Evolutionary conservation across 2,888 invertebrate species (phyloP).

Genomic region (Andrena trimmerana): DNA sequence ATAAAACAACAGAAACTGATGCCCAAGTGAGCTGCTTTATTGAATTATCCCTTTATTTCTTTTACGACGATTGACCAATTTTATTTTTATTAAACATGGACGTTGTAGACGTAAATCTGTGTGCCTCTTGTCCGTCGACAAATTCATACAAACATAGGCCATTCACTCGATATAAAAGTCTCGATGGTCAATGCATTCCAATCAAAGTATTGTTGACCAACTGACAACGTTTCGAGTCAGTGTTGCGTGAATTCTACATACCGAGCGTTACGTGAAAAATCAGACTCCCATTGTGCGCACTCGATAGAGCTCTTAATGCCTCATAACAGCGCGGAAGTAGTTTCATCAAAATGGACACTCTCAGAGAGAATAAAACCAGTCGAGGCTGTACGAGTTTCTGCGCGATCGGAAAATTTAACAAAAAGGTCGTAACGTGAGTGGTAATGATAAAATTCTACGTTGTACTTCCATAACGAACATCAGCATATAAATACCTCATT

Average conservation of each 20-base stretch:
- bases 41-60: no score
- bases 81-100: neutral
- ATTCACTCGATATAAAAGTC: constrained; percentile 32
- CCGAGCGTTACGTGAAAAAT: constrained; percentile 1
- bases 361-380: neutral
- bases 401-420: no score
- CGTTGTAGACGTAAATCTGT: neutral
- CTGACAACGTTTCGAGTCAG: constrained; percentile 20
- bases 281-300: neutral
- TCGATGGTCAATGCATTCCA: constrained; percentile 40
- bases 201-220: constrained; percentile 22
- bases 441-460: no score
- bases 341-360: neutral
- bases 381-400: neutral
- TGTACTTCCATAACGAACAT: no score
- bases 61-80: neutral
- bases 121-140: neutral
- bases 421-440: no score
- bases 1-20: no score
- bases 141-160: constrained; percentile 4
- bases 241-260: constrained; percentile 25
- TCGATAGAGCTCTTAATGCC: neutral
- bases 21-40: no score
- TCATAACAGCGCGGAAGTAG: neutral
- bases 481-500: no score